Base-by-base conservation (phyloP, 2,113 vertebrate species). In the Tychaedon coryphoeus region DNA sequence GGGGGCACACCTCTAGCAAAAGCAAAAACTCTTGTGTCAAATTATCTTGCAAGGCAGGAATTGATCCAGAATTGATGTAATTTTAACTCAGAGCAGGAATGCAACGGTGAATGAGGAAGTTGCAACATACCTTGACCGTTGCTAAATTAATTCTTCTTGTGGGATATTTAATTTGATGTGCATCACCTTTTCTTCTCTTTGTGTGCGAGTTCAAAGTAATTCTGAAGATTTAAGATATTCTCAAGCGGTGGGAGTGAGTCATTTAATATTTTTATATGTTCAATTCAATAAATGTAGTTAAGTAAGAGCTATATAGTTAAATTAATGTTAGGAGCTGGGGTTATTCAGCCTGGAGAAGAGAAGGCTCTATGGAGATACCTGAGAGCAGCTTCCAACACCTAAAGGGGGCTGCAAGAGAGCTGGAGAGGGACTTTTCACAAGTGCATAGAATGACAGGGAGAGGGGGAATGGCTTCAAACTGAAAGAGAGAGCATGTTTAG, bases 41-140 rank as follows among this genome's bases (percentile, higher is more conserved):
- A 62, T 76, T 54, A 67, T 91, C 48, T 77, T 73, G 64, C 73
- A 93, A 81, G 61, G 69, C 79, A 92, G 88, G 65, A 95, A 83
- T 50, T 76, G 73, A 73, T 84, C 61, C 57, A 72, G 92, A 74
- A 81, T 71, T 53, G 61, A 42, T 71, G 69, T 62, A 29, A 40
- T 40, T 69, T 77, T 87, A 80, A 72, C 28, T 72, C 34, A 54
- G 34, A 58, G 54, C 64, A 62, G 51, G 67, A 72, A 69, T 38
- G 50, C 54, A 53, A 5, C 16, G 36, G 18, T 80, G 53, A 47
- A 38, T 77, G n/a, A n/a, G 69, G 73, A 87, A 69, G 28, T 45
- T 43, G 62, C 80, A 64, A 61, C 6, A 19, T 29, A 57, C 36
- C 50, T 84, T 91, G 60, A 90, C 88, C 33, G 6, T 65, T 80